Evolutionary conservation across 1,140 invertebrate species (phyloP).

Genomic region (Leptinotarsa defecta): DNA sequence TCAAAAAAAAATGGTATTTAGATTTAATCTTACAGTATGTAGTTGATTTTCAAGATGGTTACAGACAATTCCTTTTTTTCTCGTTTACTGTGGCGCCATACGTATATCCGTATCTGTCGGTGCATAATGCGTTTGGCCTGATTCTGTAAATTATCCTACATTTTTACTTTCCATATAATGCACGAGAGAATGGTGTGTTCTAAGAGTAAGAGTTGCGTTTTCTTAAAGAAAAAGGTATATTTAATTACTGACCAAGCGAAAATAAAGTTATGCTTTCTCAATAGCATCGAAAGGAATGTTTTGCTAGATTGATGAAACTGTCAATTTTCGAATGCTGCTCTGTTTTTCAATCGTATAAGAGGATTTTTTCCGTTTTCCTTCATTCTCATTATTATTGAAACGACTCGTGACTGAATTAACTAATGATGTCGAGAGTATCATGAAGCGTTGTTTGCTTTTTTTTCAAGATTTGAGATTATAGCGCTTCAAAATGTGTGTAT

Average conservation of each 20-base stretch:
- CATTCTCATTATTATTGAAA: too few relatives aligned
- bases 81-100: not conserved
- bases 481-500: too few relatives aligned
- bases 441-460: too few relatives aligned
- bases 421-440: too few relatives aligned
- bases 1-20: too few relatives aligned
- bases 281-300: not conserved
- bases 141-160: constrained; percentile 6
- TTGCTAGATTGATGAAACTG: too few relatives aligned
- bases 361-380: too few relatives aligned
- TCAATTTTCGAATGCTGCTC: too few relatives aligned
- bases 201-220: constrained; percentile 3
- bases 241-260: not conserved
- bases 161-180: constrained; percentile 9
- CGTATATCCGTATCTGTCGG: not conserved
- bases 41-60: not conserved
- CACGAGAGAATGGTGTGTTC: constrained; percentile 5
- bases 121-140: constrained; percentile 5
- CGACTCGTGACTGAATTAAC: too few relatives aligned
- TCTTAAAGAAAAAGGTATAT: not conserved
- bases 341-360: too few relatives aligned
- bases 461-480: too few relatives aligned
- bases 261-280: not conserved
- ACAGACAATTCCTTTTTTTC: not conserved
- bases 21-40: too few relatives aligned